phyloP scores from a whole-genome alignment of 2,113 vertebrate genomes.

The Lota lota region DNA sequence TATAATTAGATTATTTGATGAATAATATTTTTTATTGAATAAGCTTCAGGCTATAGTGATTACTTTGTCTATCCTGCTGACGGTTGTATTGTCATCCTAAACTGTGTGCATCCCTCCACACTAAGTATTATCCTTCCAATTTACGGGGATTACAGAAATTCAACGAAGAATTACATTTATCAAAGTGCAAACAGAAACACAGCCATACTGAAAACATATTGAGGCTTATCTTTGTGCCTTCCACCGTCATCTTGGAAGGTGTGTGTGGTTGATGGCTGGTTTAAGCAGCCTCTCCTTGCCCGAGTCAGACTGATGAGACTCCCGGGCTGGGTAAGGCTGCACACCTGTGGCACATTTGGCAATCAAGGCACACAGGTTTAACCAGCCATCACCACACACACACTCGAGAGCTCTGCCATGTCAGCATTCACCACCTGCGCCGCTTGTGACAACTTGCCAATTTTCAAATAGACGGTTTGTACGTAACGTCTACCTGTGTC shows the following conservation, averaged over 20 bases:
- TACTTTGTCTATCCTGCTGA: slow-evolving; percentile 29
- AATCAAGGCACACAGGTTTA: too few species aligned
- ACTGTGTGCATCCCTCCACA: slow-evolving; percentile 41
- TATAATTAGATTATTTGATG: slow-evolving; percentile 30
- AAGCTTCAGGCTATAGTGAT: slow-evolving; percentile 37
- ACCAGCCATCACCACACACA: too few species aligned
- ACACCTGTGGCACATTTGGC: too few species aligned
- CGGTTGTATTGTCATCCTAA: slow-evolving; percentile 27
- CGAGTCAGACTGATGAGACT: too few species aligned
- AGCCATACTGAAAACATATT: slow-evolving; percentile 12
- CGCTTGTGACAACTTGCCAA: too few species aligned
- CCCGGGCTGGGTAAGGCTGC: too few species aligned
- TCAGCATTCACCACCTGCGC: too few species aligned
- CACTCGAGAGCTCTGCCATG: too few species aligned
- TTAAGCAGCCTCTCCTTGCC: too few species aligned
- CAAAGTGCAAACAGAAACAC: slow-evolving; percentile 14
- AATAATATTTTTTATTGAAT: slow-evolving; percentile 41
- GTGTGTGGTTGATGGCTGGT: too few species aligned
- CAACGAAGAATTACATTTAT: not conserved
- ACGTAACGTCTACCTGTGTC: too few species aligned
- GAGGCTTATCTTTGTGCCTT: not conserved
- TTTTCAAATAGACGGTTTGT: too few species aligned
- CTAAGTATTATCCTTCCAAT: slow-evolving; percentile 41
- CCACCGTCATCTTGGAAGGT: not conserved
- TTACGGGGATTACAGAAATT: slow-evolving; percentile 12